These are phyloP conservation scores for Pseudomugil tenellus DNA, from an alignment of 2,797 vertebrate genomes.

Conservation along the genomic window DNA sequence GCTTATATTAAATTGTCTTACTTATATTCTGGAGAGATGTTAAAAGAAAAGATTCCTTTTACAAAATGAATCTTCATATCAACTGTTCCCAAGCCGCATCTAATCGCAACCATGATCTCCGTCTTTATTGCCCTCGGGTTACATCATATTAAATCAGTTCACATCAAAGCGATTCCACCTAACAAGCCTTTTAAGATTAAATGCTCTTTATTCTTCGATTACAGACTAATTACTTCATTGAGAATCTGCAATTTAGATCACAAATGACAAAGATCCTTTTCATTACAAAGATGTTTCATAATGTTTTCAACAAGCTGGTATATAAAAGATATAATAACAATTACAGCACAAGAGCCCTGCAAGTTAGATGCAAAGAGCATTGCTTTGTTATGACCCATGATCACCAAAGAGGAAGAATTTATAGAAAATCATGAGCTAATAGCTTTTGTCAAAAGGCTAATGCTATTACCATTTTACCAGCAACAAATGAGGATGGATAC, in stretches of 20 bases:
- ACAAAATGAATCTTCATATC: slow-evolving; percentile 59
- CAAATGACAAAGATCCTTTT: slow-evolving; percentile 38
- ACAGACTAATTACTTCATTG: slow-evolving; percentile 66
- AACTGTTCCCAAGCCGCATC: slow-evolving; percentile 66
- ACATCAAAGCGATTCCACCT: slow-evolving; percentile 80
- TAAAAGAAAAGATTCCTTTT: slow-evolving; percentile 72
- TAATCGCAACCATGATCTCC: slow-evolving; percentile 78
- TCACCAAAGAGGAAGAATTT: slow-evolving; percentile 53
- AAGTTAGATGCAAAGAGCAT: not conserved
- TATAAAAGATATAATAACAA: not conserved
- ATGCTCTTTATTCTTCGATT: slow-evolving; percentile 73
- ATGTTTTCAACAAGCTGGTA: too few species aligned
- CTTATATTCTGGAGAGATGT: slow-evolving; percentile 60
- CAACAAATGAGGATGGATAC: slow-evolving; percentile 74
- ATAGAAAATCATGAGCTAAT: slow-evolving; percentile 52
- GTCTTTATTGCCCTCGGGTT: slow-evolving; percentile 75
- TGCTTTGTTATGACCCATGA: slow-evolving; percentile 64
- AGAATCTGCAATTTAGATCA: slow-evolving; percentile 36
- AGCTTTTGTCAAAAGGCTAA: slow-evolving; percentile 72
- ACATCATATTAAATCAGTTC: slow-evolving; percentile 77
- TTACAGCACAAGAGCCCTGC: not conserved
- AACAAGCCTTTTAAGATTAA: slow-evolving; percentile 71
- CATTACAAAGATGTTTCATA: slow-evolving; percentile 10
- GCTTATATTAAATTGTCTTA: slow-evolving; percentile 50
- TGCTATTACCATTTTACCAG: slow-evolving; percentile 70